Evolutionary conservation across 1,140 invertebrate genomes (phyloP), one percentile per base, ranked within the genome.

Genomic region (Trissolcus basalis): DNA sequence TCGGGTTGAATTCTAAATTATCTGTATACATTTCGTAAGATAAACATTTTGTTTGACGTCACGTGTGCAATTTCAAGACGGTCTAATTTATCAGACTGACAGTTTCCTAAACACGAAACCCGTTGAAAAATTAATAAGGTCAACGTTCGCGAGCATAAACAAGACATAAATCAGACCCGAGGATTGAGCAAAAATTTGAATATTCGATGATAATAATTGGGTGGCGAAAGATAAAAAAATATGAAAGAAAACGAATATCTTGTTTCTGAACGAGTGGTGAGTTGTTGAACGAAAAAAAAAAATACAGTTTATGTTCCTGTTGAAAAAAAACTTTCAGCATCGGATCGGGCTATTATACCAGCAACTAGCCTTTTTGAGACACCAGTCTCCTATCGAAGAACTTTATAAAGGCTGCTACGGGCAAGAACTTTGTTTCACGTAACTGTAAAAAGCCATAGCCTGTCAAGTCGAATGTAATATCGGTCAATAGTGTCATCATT

Each of bases 1-100:
- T 27, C 6, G 19, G 19, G 6, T 27, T 27, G 6, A 27, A 27
- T 27, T 27, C 19, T 27, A 27, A 27, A 27, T 27, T 27, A 6
- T 27, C 19, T 27, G 19, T 27, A 27, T 27, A 27, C 48, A 64
- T 55, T 55, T 64, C 61, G 39, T 33, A 13, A 13, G 48, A 47
- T 16, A 41, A 56, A 65, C 53, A 56, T 50, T 54, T n/a, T 43
- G 55, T 49, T 56, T 65, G 63, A 65, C 63, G 63, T 55, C 63
- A 65, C 36, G n/a, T 16, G 12, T 65, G 45, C 63, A 50, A 7
- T 51, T 32, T 33, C 51, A 12, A 50, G 49, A 13, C 41, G 19
- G 15, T 44, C 53, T 12, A 13, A 51, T 12, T 54, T 53, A 16
- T 45, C 27, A 45, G 53, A 33, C 44, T 53, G 41, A 47, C 39